A percentile compares a stretch with the other conserved stretches of the same genome.
Evolutionary conservation across 2,888 invertebrate genomes (phyloP).

Genomic region (Miltochrista miniata): DNA sequence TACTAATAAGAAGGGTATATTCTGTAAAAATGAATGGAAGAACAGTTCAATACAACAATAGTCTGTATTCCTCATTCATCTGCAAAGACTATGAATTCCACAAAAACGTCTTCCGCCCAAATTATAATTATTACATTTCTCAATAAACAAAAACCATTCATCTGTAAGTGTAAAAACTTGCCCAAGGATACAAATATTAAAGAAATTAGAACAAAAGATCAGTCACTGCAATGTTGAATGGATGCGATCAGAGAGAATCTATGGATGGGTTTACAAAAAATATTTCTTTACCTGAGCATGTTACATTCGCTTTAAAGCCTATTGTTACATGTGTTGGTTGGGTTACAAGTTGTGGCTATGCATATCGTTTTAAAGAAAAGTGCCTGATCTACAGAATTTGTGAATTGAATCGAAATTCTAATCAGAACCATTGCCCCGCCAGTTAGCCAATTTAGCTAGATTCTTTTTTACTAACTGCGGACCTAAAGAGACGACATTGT

Average conservation of each 20-base stretch:
- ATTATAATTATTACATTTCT: conserved; percentile 24
- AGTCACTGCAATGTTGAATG: conserved; percentile 52
- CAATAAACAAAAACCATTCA: conserved; percentile 28
- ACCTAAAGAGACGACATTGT: too few relatives aligned
- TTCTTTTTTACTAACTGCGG: too few relatives aligned
- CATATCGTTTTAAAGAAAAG: too few relatives aligned
- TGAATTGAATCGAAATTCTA: too few relatives aligned
- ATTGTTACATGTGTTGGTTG: conserved; percentile 46
- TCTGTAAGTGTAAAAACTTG: conserved; percentile 13
- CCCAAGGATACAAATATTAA: conserved; percentile 30
- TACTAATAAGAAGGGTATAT: too few relatives aligned
- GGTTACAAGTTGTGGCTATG: conserved; percentile 14
- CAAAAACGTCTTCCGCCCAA: background rate
- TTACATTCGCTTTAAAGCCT: conserved; percentile 51
- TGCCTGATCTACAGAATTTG: conserved; percentile 13
- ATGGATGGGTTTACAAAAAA: conserved; percentile 42
- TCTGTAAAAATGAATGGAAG: too few relatives aligned
- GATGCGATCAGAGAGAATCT: conserved; percentile 44
- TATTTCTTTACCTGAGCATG: conserved; percentile 61
- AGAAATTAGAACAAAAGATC: conserved; percentile 49
- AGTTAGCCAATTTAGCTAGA: too few relatives aligned
- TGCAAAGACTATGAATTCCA: background rate
- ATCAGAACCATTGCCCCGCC: too few relatives aligned
- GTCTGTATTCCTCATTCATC: background rate
- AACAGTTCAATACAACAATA: background rate